phyloP scores from a whole-genome alignment of 2,888 invertebrate genomes.

The Ennomos fuscantarius region DNA sequence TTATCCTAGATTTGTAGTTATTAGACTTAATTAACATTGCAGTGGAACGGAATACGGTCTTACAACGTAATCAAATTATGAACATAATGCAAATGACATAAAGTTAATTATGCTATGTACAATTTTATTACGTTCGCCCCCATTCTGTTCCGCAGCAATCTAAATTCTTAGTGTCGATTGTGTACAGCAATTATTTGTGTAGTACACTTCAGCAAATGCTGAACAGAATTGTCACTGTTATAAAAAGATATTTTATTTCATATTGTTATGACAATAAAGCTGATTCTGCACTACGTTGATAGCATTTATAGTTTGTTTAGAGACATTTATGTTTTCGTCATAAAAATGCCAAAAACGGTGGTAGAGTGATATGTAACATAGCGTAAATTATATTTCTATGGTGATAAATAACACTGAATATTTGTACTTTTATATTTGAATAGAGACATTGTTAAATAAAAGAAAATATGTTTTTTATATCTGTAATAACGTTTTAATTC shows the following conservation, averaged over 20 bases:
- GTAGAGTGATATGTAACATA: constrained; percentile 37
- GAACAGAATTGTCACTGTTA: too few species aligned
- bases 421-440: constrained; percentile 82
- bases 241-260: constrained; percentile 32
- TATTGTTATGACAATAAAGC: constrained; percentile 57
- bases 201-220: too few species aligned
- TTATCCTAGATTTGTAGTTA: constrained; percentile 23
- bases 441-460: constrained; percentile 57
- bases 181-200: too few species aligned
- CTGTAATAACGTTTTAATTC: constrained; percentile 56
- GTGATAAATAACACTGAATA: constrained; percentile 42
- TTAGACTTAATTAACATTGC: too few species aligned
- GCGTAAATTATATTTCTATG: too few species aligned
- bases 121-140: too few species aligned
- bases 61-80: too few species aligned
- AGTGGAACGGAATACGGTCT: too few species aligned
- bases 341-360: constrained; percentile 49
- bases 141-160: too few species aligned
- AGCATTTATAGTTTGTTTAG: constrained; percentile 65
- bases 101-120: too few species aligned
- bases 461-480: constrained; percentile 66
- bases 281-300: constrained; percentile 52
- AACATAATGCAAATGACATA: too few species aligned
- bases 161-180: constrained; percentile 10
- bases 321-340: constrained; percentile 35